Evolutionary conservation across 1,140 invertebrate genomes (phyloP), one percentile per base, ranked within the genome.

Genomic region (Drosophila virilis): DNA sequence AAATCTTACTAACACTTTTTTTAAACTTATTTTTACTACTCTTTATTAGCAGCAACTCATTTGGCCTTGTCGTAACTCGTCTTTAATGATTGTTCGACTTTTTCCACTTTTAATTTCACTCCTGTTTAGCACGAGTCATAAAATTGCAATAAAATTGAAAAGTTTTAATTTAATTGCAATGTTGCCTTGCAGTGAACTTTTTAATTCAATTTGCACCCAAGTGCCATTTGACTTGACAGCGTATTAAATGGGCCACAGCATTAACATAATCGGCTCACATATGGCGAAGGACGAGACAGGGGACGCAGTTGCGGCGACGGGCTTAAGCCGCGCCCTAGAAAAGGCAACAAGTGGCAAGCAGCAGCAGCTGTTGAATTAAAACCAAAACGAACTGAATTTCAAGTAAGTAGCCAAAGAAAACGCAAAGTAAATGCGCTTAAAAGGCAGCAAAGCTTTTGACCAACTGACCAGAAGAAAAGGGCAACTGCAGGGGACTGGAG

Each of bases 191-290:
- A 62, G 46, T 22, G 52, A 83, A 79, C 68, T 77, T 77, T 75
- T 79, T 75, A 84, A 88, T 89, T 88, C 66, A 89, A 88, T 88
- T 84, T 37, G 35, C 48, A 33, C 22, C 60, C 80, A 88, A 88
- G 55, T 74, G 67, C 70, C 70, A 50, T 70, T 84, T 73, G 69
- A 84, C 84, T 88, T 77, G 67, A 69, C 62, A 80, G 33, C 78
- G 82, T 51, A 85, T 85, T 86, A 86, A 86, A 72, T 45, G 75
- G 75, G 51, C 22, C 57, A 67, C 37, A 66, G 79, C 83, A 88
- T 88, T 88, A 88, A 75, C 84, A 88, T 88, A 88, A 88, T 88
- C 84, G 84, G 84, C 77, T 75, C 84, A 78, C 81, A 73, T 64
- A 45, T 66, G 57, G 12, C 0, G n/a, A 40, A 6, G 38, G 43